Evolutionary conservation across 2,888 invertebrate genomes (phyloP).

Genomic region (Tubiluchus corallicola): DNA sequence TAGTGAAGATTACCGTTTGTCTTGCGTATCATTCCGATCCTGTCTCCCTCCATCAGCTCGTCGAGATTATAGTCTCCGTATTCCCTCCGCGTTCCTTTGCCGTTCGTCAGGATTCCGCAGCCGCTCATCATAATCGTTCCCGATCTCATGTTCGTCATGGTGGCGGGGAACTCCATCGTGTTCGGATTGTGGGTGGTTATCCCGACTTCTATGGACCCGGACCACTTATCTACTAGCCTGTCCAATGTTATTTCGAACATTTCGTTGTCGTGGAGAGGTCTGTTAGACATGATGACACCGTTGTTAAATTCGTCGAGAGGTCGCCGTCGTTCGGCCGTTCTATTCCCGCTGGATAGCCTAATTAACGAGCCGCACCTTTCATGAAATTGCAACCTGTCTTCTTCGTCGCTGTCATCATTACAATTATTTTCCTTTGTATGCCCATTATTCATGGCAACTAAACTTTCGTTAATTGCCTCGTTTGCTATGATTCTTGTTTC

Average conservation of each 20-base stretch:
- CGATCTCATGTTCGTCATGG: conserved; percentile 88
- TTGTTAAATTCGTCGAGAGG: conserved; percentile 30
- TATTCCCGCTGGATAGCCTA: conserved; percentile 34
- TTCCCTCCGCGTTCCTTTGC: conserved; percentile 76
- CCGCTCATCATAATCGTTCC: conserved; percentile 59
- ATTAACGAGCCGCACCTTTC: conserved; percentile 70
- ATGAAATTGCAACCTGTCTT: conserved; percentile 60
- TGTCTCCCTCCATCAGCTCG: conserved; percentile 72
- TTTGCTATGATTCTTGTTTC: conserved; percentile 20
- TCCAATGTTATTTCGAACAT: conserved; percentile 41
- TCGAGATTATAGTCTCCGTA: conserved; percentile 86
- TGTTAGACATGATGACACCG: conserved; percentile 28
- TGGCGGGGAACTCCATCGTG: conserved; percentile 74
- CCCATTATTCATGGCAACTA: conserved; percentile 9
- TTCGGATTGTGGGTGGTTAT: conserved; percentile 79
- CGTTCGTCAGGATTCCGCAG: conserved; percentile 85
- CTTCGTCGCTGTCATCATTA: no score
- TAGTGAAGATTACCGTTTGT: conserved; percentile 68
- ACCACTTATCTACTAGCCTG: conserved; percentile 28
- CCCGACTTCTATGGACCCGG: conserved; percentile 29
- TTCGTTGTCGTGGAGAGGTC: conserved; percentile 28
- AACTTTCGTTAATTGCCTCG: conserved; percentile 20
- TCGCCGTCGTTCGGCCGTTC: conserved; percentile 24
- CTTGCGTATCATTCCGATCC: conserved; percentile 76
- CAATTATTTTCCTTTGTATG: no score